Conservation (phyloP, 2,888 invertebrate genomes). For the Prenolepis imparis region DNA sequence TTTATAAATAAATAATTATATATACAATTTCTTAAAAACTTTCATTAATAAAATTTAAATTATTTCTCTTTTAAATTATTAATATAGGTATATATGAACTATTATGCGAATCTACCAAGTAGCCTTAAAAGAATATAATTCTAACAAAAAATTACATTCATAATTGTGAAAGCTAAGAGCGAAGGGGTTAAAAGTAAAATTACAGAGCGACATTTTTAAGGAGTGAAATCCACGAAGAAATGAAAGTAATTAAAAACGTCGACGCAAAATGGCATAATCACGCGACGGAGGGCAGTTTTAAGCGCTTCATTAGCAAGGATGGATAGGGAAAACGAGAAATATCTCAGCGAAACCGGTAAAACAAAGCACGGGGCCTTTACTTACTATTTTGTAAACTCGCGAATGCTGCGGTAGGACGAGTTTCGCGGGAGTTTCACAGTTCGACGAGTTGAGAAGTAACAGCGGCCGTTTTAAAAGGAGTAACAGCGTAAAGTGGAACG, state of each 20-base stretch:
- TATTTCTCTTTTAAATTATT: neutral
- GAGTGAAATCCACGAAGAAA: constrained; percentile 32
- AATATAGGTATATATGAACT: neutral
- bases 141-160: neutral
- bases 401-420: constrained; percentile 40
- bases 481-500: constrained; percentile 45
- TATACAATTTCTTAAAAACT: neutral
- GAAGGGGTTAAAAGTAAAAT: constrained; percentile 6
- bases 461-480: constrained; percentile 51
- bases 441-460: constrained; percentile 55
- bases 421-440: constrained; percentile 44
- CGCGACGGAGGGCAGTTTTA: constrained; percentile 17
- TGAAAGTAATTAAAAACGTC: constrained; percentile 48
- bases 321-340: constrained; percentile 38
- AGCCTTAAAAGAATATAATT: neutral
- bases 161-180: neutral
- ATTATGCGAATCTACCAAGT: neutral
- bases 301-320: constrained; percentile 47
- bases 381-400: constrained; percentile 52
- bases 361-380: constrained; percentile 45
- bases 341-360: constrained; percentile 18
- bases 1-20: neutral
- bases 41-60: constrained; percentile 3
- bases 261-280: constrained; percentile 33
- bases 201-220: constrained; percentile 22